Conservation (phyloP, 2,113 vertebrate species). For the Otus sunia region DNA sequence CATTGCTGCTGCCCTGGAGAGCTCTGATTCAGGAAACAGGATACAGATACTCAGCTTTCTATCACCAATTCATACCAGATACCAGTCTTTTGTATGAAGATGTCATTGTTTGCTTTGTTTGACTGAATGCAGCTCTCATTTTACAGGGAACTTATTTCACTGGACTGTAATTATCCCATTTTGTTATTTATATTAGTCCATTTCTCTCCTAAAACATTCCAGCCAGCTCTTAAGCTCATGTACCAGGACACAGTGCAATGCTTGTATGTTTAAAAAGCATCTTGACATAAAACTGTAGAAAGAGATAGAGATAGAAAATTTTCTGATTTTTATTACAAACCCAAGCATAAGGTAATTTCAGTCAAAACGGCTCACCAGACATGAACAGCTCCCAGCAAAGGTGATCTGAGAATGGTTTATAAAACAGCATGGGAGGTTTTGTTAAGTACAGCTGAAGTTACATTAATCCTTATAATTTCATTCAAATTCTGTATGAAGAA, state of each 20-base stretch:
- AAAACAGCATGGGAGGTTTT: neutral
- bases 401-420: neutral
- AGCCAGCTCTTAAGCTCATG: neutral
- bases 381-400: neutral
- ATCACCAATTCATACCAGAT: rapidly evolving
- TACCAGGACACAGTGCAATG: neutral
- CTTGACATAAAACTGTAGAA: neutral
- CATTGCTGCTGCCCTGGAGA: neutral
- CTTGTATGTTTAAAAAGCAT: neutral
- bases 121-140: neutral
- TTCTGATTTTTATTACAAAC: neutral
- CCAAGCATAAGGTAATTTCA: neutral
- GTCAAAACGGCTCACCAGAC: neutral
- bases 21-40: neutral
- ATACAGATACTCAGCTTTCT: neutral
- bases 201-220: neutral
- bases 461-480: neutral
- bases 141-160: neutral
- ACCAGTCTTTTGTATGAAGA: neutral
- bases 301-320: neutral
- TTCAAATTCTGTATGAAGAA: neutral
- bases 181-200: neutral
- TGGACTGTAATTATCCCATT: neutral
- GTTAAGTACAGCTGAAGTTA: neutral
- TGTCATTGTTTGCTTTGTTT: neutral